Base-by-base conservation (phyloP, 2,888 invertebrate species). In the Mayetiola destructor region DNA sequence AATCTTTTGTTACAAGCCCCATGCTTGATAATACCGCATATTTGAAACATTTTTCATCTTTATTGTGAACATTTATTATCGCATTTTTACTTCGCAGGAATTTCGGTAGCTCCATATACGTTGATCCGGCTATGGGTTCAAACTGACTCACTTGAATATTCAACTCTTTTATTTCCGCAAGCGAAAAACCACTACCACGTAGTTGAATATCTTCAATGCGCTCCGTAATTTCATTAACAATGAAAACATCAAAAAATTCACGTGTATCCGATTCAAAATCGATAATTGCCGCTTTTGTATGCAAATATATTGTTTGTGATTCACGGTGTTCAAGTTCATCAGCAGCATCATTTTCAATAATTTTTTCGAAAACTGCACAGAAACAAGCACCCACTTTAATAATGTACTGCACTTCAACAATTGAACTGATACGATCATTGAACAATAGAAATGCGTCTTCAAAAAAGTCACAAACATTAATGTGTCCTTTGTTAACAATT, bases 11-110 rank as follows among this genome's bases (percentile, higher is more conserved):
- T 10, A 35, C 56, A 0, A 62, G 61, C 60, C 61, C 57, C 20
- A 66, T 37, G 3, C 62, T 61, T 2, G 63, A 62, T 2, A 62
- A 32, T 27, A 65, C 55, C 3, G 62, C 59, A 62, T 64, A 64
- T 21, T 60, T 59, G 36, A 64, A 64, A 40, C 64, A 65, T 37
- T 58, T 58, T 21, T 60, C 48, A 56, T 63, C 63, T 10, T 59
- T 30, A 36, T 62, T 64, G 57, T 60, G 40, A 14, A 65, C 61
- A 58, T 64, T 65, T 2, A 66, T 55, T n/a, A 62, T 60, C 2
- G 64, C 64, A 54, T 59, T 58, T 58, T 61, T 63, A 1, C 39
- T 52, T 37, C 58, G 40, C 23, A 64, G 57, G 27, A 52, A n/a
- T 57, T 35, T 37, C 1, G 64, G 63, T n/a, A 62, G 29, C 16